A percentile compares a stretch with the other conserved stretches of the same genome.
phyloP scores from a whole-genome alignment of 2,113 vertebrate genomes.

The Aviceda subcristata region DNA sequence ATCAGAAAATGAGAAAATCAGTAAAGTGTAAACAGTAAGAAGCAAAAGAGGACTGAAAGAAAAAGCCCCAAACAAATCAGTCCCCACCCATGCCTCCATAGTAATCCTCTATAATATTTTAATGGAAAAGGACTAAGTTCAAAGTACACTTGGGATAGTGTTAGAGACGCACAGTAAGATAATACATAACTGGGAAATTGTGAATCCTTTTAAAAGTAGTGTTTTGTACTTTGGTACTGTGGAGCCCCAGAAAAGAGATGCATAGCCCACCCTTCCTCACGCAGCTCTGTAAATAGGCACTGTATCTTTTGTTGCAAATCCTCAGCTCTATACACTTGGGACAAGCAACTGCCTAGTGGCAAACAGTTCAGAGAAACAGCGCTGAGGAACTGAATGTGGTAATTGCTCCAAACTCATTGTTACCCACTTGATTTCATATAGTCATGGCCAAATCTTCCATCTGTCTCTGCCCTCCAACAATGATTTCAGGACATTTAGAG shows the following conservation, averaged over 20 bases:
- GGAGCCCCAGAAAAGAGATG: background rate
- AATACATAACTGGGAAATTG: background rate
- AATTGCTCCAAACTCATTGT: conserved; percentile 25
- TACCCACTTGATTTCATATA: conserved; percentile 53
- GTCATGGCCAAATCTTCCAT: conserved; percentile 64
- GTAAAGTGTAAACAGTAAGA: background rate
- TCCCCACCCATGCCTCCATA: background rate
- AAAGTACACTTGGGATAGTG: background rate
- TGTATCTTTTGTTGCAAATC: conserved; percentile 19
- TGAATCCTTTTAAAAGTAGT: background rate
- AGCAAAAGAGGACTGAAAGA: background rate
- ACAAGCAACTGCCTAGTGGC: background rate
- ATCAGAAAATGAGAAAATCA: background rate
- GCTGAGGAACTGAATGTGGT: background rate
- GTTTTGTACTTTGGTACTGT: background rate
- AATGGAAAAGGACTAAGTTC: background rate
- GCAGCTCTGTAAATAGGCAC: background rate
- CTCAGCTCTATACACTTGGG: background rate
- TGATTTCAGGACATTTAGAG: conserved; percentile 48
- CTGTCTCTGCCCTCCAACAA: conserved; percentile 60
- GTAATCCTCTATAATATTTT: background rate
- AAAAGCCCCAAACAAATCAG: background rate
- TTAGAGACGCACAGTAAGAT: background rate
- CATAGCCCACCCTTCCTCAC: background rate
- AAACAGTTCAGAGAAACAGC: conserved; percentile 15